Conservation (phyloP, 2,113 vertebrate species). For the Heterotilapia buettikoferi region DNA sequence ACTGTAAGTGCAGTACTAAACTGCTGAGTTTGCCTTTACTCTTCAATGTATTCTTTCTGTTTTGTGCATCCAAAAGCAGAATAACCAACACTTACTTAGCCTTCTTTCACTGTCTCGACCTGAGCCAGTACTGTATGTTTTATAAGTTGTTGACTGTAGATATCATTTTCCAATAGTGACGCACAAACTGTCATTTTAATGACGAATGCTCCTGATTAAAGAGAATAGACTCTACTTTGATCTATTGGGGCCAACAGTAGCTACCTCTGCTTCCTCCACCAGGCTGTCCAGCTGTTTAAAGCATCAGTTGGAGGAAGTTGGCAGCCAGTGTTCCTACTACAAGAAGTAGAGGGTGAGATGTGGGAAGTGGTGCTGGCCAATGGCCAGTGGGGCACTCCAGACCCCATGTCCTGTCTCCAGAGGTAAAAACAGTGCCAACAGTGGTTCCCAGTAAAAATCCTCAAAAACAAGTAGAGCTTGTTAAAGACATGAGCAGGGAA, state of each 20-base stretch:
- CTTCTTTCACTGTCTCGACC: neutral
- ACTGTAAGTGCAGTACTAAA: neutral
- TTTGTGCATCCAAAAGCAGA: neutral
- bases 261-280: slow-evolving; percentile 31
- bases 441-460: slow-evolving; percentile 41
- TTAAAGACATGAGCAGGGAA: neutral
- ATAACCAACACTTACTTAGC: neutral
- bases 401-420: slow-evolving; percentile 53
- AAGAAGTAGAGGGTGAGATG: slow-evolving; percentile 8
- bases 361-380: slow-evolving; percentile 36
- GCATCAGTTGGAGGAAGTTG: slow-evolving; percentile 50
- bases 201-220: neutral
- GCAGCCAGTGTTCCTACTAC: slow-evolving; percentile 37
- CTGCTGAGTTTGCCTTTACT: neutral
- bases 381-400: slow-evolving; percentile 44
- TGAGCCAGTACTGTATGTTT: neutral
- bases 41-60: neutral
- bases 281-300: slow-evolving; percentile 52
- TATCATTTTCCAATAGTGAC: slow-evolving; percentile 17
- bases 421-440: slow-evolving; percentile 44
- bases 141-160: slow-evolving; percentile 1
- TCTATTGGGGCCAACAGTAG: slow-evolving; percentile 28
- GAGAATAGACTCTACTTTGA: slow-evolving; percentile 15
- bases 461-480: neutral
- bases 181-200: neutral